Evolutionary conservation across 2,888 invertebrate genomes (phyloP).

Genomic region (Macrostomum cliftonense): DNA sequence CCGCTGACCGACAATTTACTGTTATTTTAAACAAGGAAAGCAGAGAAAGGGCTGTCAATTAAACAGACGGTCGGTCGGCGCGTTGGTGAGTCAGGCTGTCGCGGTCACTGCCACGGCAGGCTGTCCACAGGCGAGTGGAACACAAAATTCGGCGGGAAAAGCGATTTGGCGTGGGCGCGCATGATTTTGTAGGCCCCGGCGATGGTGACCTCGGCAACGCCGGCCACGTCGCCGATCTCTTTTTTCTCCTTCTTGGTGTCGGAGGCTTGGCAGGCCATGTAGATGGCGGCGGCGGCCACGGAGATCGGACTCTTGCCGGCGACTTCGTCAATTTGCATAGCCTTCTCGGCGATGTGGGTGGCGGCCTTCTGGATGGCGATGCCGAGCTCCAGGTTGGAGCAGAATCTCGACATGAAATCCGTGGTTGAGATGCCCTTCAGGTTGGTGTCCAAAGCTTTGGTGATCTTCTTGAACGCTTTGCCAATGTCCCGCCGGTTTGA

Average conservation of each 20-base stretch:
- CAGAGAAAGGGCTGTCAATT: too few relatives aligned
- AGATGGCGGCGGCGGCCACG: conserved; percentile 69
- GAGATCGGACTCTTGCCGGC: conserved; percentile 94
- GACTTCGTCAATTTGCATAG: conserved; percentile 86
- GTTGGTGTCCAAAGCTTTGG: conserved; percentile 83
- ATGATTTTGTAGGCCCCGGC: conserved; percentile 87
- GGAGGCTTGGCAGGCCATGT: conserved; percentile 94
- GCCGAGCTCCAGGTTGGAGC: conserved; percentile 64
- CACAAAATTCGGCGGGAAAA: conserved; percentile 89
- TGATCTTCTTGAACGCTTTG: conserved; percentile 81
- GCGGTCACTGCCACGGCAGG: conserved; percentile 48
- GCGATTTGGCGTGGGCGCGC: conserved; percentile 71
- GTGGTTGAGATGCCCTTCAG: conserved; percentile 92
- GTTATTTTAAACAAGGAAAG: too few relatives aligned
- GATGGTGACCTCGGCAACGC: conserved; percentile 92
- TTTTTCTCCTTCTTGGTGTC: conserved; percentile 81
- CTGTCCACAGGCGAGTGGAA: conserved; percentile 82
- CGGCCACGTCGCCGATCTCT: conserved; percentile 93
- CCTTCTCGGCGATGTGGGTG: conserved; percentile 83
- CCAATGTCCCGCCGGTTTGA: conserved; percentile 98
- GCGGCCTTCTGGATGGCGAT: conserved; percentile 53
- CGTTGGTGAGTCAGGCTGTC: too few relatives aligned
- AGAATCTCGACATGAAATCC: conserved; percentile 86
- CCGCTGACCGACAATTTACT: too few relatives aligned
- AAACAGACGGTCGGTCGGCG: too few relatives aligned